phyloP scores from a whole-genome alignment of 1,140 invertebrate species.

The Proctacanthus coquilletti region DNA sequence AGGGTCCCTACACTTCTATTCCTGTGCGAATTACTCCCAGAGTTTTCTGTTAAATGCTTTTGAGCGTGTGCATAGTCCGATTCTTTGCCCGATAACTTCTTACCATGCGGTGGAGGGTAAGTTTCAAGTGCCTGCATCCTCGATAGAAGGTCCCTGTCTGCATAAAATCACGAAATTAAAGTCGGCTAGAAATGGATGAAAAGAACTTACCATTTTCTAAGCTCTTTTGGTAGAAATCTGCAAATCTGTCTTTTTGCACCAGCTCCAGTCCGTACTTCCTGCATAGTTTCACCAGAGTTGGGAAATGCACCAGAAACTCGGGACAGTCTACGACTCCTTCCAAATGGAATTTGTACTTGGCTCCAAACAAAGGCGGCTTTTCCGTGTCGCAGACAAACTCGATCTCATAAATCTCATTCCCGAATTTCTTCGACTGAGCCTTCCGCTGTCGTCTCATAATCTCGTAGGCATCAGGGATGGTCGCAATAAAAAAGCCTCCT shows the following conservation, averaged over 20 bases:
- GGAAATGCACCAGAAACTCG: slow-evolving; percentile 93
- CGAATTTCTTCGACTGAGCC: slow-evolving; percentile 52
- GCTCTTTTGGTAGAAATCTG: slow-evolving; percentile 61
- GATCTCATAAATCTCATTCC: slow-evolving; percentile 76
- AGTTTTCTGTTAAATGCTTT: slow-evolving; percentile 35
- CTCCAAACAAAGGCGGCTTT: slow-evolving; percentile 78
- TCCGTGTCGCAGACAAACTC: slow-evolving; percentile 58
- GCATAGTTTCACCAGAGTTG: slow-evolving; percentile 67
- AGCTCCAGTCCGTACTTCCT: slow-evolving; percentile 67
- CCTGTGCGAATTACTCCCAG: slow-evolving; percentile 22
- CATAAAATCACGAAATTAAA: slow-evolving; percentile 3
- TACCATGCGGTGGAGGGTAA: slow-evolving; percentile 41
- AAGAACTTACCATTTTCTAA: slow-evolving; percentile 35
- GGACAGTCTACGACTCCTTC: slow-evolving; percentile 96
- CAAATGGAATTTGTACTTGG: slow-evolving; percentile 89
- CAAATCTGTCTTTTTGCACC: slow-evolving; percentile 56
- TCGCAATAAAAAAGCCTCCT: slow-evolving; percentile 94
- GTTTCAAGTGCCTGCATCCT: slow-evolving; percentile 61
- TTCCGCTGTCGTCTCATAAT: slow-evolving; percentile 48
- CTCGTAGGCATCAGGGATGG: slow-evolving; percentile 84
- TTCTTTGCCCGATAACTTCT: slow-evolving; percentile 37
- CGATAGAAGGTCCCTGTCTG: slow-evolving; percentile 39
- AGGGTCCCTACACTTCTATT: slow-evolving; percentile 56
- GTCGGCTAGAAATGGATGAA: neutral
- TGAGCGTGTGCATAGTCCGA: slow-evolving; percentile 61